Base-by-base conservation (phyloP, 2,113 vertebrate species). In the Otus sunia region DNA sequence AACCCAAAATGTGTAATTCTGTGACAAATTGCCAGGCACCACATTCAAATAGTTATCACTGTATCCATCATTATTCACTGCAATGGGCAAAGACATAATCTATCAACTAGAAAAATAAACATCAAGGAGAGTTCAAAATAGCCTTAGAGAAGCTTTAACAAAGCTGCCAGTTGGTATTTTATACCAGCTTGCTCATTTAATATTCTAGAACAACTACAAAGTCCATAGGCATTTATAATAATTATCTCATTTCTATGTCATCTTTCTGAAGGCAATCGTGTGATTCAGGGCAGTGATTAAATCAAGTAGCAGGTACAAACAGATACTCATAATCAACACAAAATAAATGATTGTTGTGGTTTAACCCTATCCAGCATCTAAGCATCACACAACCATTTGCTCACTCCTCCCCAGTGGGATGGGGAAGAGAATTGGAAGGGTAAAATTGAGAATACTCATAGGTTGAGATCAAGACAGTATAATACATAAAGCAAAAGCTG, bases 181-280 rank as follows among this genome's bases (percentile, higher is more conserved):
- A 52, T 52, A 64, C 49, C 50, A 88, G 60, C 73, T 68, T 93
- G 41, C 43, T 89, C 55, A 85, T 96, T 77, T 91, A 77, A 69
- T 93, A 89, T 78, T 84, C 79, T 86, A 91, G 58, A 96, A 94
- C 47, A 71, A 29, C 45, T 81, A 81, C 36, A 43, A 67, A 63
- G 62, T 67, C 41, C 45, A n/a, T 41, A n/a, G 74, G 73, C 39
- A 86, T 93, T 94, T 95, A 37, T 95, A 84, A 64, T 94, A 90
- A 92, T 94, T 92, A 74, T 85, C 66, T 86, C 36, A 82, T 94
- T 93, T 95, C 78, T n/a, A 58, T 29, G 59, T 5, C 58, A 75
- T 73, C 27, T 78, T 90, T 93, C 86, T 88, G 58, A 85, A 88
- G 62, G 56, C 49, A 91, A 43, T 41, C 50, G 56, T 19, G 36